phyloP scores from a whole-genome alignment of 1,140 invertebrate genomes.

The Hycleus cichorii region DNA sequence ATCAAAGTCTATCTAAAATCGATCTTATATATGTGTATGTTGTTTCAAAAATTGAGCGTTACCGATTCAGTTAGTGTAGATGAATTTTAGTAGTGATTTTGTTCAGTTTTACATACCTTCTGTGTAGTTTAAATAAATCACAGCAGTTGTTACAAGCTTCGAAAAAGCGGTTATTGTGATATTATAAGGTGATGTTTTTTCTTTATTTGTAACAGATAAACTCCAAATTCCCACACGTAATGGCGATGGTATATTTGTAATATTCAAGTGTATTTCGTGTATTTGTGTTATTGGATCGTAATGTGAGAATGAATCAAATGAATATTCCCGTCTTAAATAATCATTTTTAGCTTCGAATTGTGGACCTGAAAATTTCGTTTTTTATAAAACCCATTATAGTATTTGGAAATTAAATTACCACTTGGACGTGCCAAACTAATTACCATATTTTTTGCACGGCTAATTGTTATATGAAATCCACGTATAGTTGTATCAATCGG shows the following conservation, averaged over 20 bases:
- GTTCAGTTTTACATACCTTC: no score
- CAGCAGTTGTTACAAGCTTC: slow-evolving; percentile 12
- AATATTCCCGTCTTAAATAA: slow-evolving; percentile 15
- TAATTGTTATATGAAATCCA: slow-evolving; percentile 28
- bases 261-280: slow-evolving; percentile 28
- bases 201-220: slow-evolving; percentile 18
- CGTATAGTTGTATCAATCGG: slow-evolving; percentile 29
- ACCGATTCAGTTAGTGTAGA: slow-evolving; percentile 7
- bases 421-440: slow-evolving; percentile 18
- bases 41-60: neutral
- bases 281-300: slow-evolving; percentile 5
- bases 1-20: slow-evolving; percentile 9
- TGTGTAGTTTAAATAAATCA: neutral
- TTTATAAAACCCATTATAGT: neutral
- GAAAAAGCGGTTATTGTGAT: slow-evolving; percentile 26
- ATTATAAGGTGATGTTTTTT: slow-evolving; percentile 19
- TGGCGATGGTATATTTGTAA: slow-evolving; percentile 12
- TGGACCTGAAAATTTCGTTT: slow-evolving; percentile 18
- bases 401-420: slow-evolving; percentile 16
- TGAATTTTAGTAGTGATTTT: neutral
- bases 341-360: slow-evolving; percentile 19
- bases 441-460: slow-evolving; percentile 3
- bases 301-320: slow-evolving; percentile 21
- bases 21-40: neutral
- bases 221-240: slow-evolving; percentile 24